These are phyloP conservation scores for Drosophila arawakana DNA, from an alignment of 1,140 invertebrate genomes.

Conservation along the genomic window DNA sequence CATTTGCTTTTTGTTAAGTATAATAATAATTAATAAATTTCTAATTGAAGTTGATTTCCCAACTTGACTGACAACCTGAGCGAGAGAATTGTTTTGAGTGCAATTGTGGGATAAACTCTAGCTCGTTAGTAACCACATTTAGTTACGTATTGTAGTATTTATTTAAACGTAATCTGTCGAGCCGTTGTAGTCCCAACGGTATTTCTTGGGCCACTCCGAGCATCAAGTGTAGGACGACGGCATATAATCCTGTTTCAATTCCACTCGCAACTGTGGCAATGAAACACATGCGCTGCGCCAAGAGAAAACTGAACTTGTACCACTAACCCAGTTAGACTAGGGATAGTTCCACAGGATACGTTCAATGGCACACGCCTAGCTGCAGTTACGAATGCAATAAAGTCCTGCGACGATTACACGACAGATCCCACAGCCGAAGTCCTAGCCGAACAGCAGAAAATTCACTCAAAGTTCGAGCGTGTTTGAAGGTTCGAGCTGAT, in stretches of 20 bases:
- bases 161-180: constrained; percentile 31
- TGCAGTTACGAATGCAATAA: constrained; percentile 43
- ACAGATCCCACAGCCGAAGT: constrained; percentile 1
- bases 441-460: constrained; percentile 1
- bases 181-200: constrained; percentile 37
- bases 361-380: constrained; percentile 32
- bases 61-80: too few relatives aligned
- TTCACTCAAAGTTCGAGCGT: constrained; percentile 21
- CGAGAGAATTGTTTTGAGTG: background rate
- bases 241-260: constrained; percentile 50
- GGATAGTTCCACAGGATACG: constrained; percentile 41
- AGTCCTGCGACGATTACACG: constrained; percentile 3
- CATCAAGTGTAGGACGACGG: constrained; percentile 22
- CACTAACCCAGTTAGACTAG: constrained; percentile 81
- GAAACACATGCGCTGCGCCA: constrained; percentile 55
- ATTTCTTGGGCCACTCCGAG: constrained; percentile 31
- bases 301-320: constrained; percentile 80
- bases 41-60: background rate
- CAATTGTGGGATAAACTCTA: background rate
- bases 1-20: too few relatives aligned
- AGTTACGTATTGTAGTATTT: constrained; percentile 23
- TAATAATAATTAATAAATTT: background rate
- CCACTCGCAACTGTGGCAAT: constrained; percentile 45
- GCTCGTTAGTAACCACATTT: constrained; percentile 1
- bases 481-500: constrained; percentile 6